Evolutionary conservation across 2,797 vertebrate species (phyloP), one percentile per base, ranked within the genome.

Genomic region (Falco naumanni): DNA sequence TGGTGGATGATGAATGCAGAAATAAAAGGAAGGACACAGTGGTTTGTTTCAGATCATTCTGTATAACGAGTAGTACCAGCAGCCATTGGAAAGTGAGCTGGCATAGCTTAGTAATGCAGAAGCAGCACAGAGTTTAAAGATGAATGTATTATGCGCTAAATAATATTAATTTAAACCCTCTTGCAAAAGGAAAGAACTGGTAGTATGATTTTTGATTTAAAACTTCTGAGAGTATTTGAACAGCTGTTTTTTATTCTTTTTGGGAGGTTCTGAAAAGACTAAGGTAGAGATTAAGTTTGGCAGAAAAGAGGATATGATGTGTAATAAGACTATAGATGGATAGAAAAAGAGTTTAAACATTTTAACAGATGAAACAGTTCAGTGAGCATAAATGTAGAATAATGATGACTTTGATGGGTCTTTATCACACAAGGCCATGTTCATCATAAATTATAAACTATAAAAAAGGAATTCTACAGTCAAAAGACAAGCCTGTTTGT

Each of bases 401-500:
- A 97, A 97, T 93, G 76, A 96, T 93, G 45, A 79, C 92, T 98
- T 97, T 96, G 95, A 97, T 97, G 82, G 37, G 78, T 76, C 64
- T 97, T 97, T 97, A 97, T 79, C 90, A 97, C 59, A 95, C 57
- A 96, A 96, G 71, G 54, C 81, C 94, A 96, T 91, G 87, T 95
- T 97, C 59, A 54, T 97, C 70, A 90, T 92, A 97, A 97, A 97
- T 97, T 96, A 92, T 95, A 82, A 95, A 60, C 76, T 70, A 76
- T 79, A 54, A 87, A 95, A 97, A 96, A 68, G 48, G 71, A 95
- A 91, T 97, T 97, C 87, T 84, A 77, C 39, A 76, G 65, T 95
- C 70, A 95, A 97, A 97, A 96, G 95, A 94, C 48, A 96, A 97
- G 87, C 77, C 43, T 97, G 86, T 96, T 97, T 96, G 53, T 96